Base-by-base conservation (phyloP, 1,140 invertebrate genomes). In the Lamellibrachia luymesi region DNA sequence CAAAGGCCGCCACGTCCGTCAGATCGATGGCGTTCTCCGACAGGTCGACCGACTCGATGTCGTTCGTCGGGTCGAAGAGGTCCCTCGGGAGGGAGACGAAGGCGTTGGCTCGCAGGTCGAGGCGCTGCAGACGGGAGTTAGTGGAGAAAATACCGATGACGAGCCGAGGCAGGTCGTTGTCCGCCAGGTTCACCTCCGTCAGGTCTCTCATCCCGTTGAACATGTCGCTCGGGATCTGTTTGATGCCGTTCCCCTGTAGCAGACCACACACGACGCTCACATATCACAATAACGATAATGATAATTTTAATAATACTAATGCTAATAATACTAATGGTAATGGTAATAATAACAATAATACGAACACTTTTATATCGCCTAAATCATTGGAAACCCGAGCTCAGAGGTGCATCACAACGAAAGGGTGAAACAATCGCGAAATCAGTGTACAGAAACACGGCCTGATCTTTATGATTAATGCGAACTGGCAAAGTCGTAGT, bases 1-100 rank as follows among this genome's bases (percentile, higher is more conserved):
- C 51, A 91, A 93, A 93, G 50, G 90, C 50, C 51, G 50, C 90
- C 38, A 38, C 49, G 50, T 91, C 51, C 51, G 51, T 91, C 80
- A 91, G 51, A 25, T 91, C 50, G 49, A 93, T 38, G 1, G 51
- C 51, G 50, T 93, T 93, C n/a, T 91, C 80, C 51, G 90, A 90
- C 50, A 93, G 2, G 51, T 93, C 90, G 22, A 93, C 22, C 22
- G 64, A 38, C 50, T 51, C 50, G 17, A 93, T 27, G 22, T 51
- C 50, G 90, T 92, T 93, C 22, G 80, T 51, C 64, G 38, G 89
- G 27, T 49, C 38, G 90, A 92, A 91, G 89, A 92, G 38, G 25
- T 91, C 92, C 6, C 51, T 7, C 8, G 92, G 93, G n/a, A 92
- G 93, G 2, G 51, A 49, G 7, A 25, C 64, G 90, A 91, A 91